Conservation (phyloP, 2,797 vertebrate genomes). For the Avahi laniger region DNA sequence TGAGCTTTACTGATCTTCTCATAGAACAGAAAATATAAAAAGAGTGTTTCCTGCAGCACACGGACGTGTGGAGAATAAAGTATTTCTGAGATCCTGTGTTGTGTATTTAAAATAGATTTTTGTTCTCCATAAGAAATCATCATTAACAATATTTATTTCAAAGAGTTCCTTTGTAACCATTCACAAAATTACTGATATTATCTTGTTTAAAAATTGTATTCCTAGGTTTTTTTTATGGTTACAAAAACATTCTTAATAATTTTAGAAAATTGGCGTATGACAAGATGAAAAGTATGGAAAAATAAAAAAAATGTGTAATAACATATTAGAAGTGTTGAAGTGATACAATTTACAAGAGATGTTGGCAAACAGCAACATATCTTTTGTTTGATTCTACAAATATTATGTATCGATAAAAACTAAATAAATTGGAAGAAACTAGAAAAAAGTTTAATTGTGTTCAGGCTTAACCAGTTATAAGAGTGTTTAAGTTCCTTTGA, state of each 20-base stretch:
- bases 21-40: neutral
- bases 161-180: neutral
- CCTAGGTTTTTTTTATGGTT: neutral
- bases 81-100: neutral
- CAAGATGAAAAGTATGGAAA: neutral
- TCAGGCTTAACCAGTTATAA: neutral
- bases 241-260: neutral
- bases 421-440: neutral
- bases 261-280: neutral
- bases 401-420: neutral
- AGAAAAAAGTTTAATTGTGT: neutral
- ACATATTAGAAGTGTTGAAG: neutral
- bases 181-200: neutral
- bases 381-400: neutral
- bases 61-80: neutral
- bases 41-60: neutral
- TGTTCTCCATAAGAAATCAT: neutral
- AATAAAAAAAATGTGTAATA: neutral
- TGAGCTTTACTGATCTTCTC: neutral
- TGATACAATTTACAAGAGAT: neutral
- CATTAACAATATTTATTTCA: neutral
- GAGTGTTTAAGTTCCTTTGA: neutral
- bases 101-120: neutral
- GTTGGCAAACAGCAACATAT: neutral
- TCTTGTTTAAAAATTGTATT: conserved; percentile 6